These are phyloP conservation scores for Lophotriccus pileatus DNA, from an alignment of 2,797 vertebrate genomes.

Conservation along the genomic window DNA sequence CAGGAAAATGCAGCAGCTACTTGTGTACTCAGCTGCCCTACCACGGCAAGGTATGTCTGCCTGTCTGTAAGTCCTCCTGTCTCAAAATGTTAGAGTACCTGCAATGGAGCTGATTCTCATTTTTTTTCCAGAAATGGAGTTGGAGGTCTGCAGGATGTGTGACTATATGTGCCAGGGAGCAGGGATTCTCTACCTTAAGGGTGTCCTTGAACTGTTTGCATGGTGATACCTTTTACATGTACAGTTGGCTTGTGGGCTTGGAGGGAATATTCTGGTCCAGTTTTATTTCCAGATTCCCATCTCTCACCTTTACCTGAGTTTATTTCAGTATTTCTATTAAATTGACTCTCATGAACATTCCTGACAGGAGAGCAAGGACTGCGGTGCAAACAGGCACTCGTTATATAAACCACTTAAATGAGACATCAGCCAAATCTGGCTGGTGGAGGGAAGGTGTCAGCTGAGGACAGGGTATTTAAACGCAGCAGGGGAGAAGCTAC, in stretches of 20 bases:
- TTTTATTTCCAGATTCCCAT: neutral
- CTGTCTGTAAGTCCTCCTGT: neutral
- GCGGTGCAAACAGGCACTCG: neutral
- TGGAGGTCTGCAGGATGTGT: neutral
- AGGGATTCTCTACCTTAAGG: neutral
- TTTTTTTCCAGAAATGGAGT: neutral
- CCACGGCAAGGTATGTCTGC: neutral
- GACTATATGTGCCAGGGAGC: neutral
- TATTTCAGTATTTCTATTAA: neutral
- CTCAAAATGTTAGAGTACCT: neutral
- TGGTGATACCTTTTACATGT: neutral
- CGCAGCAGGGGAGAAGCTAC: neutral
- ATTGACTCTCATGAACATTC: neutral
- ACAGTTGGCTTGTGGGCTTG: neutral
- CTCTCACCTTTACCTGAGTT: neutral
- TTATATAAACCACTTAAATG: slow-evolving; percentile 33
- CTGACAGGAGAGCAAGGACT: neutral
- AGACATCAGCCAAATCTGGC: neutral
- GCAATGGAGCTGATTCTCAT: neutral
- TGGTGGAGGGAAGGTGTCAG: slow-evolving; percentile 20
- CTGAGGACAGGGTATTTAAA: slow-evolving; percentile 32
- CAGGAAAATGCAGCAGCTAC: neutral
- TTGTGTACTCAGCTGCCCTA: neutral
- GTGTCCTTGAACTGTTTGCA: neutral
- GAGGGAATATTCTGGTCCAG: neutral